Conservation (phyloP, 2,113 vertebrate species). For the Polyodon spathula region DNA sequence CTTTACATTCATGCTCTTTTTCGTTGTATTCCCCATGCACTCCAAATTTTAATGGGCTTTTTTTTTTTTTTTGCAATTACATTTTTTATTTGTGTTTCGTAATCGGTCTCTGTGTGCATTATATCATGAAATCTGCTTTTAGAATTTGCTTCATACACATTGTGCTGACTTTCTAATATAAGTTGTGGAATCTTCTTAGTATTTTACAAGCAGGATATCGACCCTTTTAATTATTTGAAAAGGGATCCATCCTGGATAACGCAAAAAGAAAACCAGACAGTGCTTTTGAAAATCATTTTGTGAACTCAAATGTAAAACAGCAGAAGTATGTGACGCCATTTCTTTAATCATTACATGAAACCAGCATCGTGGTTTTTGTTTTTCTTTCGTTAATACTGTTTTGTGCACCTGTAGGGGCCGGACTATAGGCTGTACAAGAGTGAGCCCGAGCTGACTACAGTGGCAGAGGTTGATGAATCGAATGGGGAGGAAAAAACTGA, state of each 20-base stretch:
- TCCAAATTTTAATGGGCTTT: neutral
- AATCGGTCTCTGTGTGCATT: neutral
- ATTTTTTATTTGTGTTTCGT: neutral
- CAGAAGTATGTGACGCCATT: neutral
- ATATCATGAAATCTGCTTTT: neutral
- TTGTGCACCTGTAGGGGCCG: conserved; percentile 62
- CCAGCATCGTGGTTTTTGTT: too few relatives aligned
- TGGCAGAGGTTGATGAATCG: conserved; percentile 91
- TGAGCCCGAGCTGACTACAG: conserved; percentile 92
- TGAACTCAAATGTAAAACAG: neutral
- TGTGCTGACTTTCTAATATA: neutral
- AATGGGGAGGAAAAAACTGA: conserved; percentile 85
- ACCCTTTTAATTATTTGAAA: neutral
- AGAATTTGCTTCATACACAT: neutral
- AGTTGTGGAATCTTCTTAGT: too few relatives aligned
- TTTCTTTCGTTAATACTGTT: neutral
- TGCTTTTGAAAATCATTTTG: too few relatives aligned
- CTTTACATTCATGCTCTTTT: neutral
- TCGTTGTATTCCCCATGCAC: too few relatives aligned
- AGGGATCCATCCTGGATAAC: neutral
- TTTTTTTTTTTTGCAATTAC: neutral
- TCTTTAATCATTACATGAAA: neutral
- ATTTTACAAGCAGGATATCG: too few relatives aligned
- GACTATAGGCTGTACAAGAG: conserved; percentile 98
- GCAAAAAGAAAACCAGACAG: too few relatives aligned